Percentiles rank a stretch among this genome's conserved stretches.
These are phyloP conservation scores for Scaptomyza pallida DNA, from an alignment of 1,140 invertebrate genomes.

Conservation along the genomic window DNA sequence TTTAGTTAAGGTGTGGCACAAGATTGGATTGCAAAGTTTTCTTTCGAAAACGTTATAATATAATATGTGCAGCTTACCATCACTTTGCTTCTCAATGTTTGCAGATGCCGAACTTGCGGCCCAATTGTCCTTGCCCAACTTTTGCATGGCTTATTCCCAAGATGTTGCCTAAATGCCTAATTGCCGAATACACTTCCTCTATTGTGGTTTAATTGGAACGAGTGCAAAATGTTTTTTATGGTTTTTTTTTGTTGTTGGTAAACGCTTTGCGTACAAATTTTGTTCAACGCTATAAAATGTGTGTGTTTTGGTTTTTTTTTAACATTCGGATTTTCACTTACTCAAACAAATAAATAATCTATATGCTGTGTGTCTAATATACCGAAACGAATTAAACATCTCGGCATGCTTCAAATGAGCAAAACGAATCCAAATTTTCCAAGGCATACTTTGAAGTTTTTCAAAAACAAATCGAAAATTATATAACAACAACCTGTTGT, in stretches of 20 bases:
- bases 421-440: not conserved
- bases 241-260: too few species aligned
- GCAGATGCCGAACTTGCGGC: conserved; percentile 26
- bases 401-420: conserved; percentile 11
- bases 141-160: conserved; percentile 51
- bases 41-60: too few species aligned
- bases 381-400: conserved; percentile 5
- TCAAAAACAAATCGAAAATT: too few species aligned
- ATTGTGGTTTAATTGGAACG: not conserved
- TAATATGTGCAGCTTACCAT: conserved; percentile 40
- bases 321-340: conserved; percentile 23
- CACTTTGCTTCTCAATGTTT: conserved; percentile 38
- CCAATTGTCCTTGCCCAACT: conserved; percentile 61
- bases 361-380: conserved; percentile 15
- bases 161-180: not conserved
- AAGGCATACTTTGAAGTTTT: not conserved
- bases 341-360: conserved; percentile 27
- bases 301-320: conserved; percentile 15
- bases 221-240: conserved; percentile 13
- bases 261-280: conserved; percentile 32
- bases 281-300: conserved; percentile 18
- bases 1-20: too few species aligned
- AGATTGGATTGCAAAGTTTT: not conserved
- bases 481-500: too few species aligned
- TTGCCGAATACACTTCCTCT: not conserved